phyloP scores from a whole-genome alignment of 2,797 vertebrate genomes.

The Euthynnus affinis region DNA sequence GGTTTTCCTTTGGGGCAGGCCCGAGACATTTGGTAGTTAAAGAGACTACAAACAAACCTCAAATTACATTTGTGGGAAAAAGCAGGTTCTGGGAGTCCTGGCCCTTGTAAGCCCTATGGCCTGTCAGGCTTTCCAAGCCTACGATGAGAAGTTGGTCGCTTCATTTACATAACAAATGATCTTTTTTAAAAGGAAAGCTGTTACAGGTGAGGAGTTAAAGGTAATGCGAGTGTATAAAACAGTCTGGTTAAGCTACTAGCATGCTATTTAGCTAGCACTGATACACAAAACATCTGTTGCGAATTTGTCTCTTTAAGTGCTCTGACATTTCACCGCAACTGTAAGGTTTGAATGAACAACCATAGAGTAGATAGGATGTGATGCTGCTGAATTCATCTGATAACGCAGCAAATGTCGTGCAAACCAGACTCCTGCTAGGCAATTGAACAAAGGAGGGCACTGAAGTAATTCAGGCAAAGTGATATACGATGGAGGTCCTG shows the following conservation, averaged over 20 bases:
- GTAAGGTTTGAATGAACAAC: too few species aligned
- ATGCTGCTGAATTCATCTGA: too few species aligned
- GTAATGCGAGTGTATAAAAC: too few species aligned
- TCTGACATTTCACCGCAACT: too few species aligned
- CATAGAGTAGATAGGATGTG: too few species aligned
- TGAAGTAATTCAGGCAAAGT: too few species aligned
- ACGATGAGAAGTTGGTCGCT: not conserved
- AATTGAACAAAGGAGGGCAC: too few species aligned
- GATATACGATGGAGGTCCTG: too few species aligned
- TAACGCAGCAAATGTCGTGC: too few species aligned
- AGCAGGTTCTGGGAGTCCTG: not conserved
- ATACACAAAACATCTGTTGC: not conserved
- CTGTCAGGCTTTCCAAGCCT: not conserved
- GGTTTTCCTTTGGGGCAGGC: not conserved
- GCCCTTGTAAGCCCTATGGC: not conserved
- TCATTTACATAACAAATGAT: too few species aligned
- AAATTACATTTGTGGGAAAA: conserved; percentile 2
- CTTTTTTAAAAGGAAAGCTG: too few species aligned
- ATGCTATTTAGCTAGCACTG: not conserved
- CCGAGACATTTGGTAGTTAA: conserved; percentile 11
- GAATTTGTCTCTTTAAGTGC: not conserved
- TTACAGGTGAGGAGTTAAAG: not conserved
- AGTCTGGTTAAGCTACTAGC: not conserved
- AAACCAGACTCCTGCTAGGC: too few species aligned
- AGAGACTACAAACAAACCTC: conserved; percentile 2